Evolutionary conservation across 2,888 invertebrate genomes (phyloP).

Genomic region (Cheilosia variabilis): DNA sequence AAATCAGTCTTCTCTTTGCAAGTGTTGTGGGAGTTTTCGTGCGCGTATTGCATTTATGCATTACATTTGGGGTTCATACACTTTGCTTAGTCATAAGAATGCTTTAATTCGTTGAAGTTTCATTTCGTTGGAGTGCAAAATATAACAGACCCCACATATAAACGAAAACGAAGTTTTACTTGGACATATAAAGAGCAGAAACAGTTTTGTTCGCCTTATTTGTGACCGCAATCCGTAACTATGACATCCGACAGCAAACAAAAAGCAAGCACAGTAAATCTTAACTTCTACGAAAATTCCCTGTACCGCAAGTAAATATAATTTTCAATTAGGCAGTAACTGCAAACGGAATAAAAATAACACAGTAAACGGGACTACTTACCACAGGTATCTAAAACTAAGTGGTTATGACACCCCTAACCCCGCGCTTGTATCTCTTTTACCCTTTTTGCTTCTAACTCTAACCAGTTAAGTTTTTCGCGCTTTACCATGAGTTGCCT

Average conservation of each 20-base stretch:
- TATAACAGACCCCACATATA: too few relatives aligned
- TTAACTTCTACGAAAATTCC: neutral
- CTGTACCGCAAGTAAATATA: conserved; percentile 31
- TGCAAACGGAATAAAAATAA: conserved; percentile 15
- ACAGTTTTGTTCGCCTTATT: too few relatives aligned
- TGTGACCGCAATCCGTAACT: neutral
- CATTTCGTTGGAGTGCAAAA: too few relatives aligned
- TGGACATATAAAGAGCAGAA: too few relatives aligned
- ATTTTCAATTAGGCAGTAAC: conserved; percentile 43
- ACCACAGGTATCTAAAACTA: conserved; percentile 27
- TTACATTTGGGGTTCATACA: too few relatives aligned
- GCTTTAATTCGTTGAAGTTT: too few relatives aligned
- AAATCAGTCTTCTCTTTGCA: too few relatives aligned
- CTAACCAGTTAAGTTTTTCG: conserved; percentile 20
- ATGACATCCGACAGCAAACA: neutral
- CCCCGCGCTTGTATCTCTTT: conserved; percentile 9
- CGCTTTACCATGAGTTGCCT: conserved; percentile 6
- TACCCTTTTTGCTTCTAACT: conserved; percentile 17
- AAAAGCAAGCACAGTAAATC: neutral
- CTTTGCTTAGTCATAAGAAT: too few relatives aligned
- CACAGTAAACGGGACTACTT: conserved; percentile 19
- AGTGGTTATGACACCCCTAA: conserved; percentile 37
- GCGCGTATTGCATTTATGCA: too few relatives aligned
- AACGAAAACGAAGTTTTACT: too few relatives aligned
- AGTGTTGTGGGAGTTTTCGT: too few relatives aligned